Evolutionary conservation across 2,888 invertebrate species (phyloP).

Genomic region (Clistopyga incitator): DNA sequence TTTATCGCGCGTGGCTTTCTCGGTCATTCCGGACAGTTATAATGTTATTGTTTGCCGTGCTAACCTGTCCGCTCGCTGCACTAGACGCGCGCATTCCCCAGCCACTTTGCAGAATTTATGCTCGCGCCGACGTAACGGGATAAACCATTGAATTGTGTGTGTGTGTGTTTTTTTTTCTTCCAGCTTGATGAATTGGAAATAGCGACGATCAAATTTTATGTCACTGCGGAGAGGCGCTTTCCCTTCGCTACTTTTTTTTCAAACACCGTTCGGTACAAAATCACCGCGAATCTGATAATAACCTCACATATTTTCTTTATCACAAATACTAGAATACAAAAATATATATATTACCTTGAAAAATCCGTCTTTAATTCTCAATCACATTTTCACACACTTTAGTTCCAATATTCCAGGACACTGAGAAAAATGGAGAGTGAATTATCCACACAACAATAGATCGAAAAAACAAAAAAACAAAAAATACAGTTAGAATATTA

Average conservation of each 20-base stretch:
- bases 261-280: no score
- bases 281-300: no score
- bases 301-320: no score
- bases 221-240: no score
- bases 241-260: no score
- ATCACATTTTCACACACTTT: no score
- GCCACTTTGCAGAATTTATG: not conserved
- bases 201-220: not conserved
- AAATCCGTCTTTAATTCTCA: no score
- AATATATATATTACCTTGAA: no score
- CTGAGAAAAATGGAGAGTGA: no score
- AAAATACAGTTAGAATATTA: not conserved
- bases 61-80: not conserved
- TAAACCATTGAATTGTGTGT: constrained; percentile 5
- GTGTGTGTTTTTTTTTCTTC: not conserved
- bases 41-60: constrained; percentile 16
- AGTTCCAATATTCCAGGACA: no score
- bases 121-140: not conserved
- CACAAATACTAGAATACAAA: no score
- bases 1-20: constrained; percentile 2
- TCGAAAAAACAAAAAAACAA: not conserved
- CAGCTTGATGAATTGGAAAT: not conserved
- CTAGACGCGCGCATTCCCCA: not conserved
- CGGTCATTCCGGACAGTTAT: constrained; percentile 15
- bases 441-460: no score